These are phyloP conservation scores for Meloidogyne floridensis DNA, from an alignment of 1,140 invertebrate genomes.

Conservation along the genomic window DNA sequence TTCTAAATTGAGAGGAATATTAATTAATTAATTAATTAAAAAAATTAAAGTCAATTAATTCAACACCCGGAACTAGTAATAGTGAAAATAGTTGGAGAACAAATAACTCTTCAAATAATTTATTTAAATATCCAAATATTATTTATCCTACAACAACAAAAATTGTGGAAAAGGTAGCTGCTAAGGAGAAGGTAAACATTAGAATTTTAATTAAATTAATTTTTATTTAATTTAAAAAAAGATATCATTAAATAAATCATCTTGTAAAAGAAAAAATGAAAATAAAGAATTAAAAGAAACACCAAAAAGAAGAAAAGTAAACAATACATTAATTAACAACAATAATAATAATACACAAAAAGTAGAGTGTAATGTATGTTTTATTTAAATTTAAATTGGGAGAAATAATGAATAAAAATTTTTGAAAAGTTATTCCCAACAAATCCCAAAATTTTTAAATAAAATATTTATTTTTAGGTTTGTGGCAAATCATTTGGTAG, in stretches of 20 bases:
- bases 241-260: too few species aligned
- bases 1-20: too few species aligned
- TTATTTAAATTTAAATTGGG: not conserved
- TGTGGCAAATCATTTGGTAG: constrained; percentile 24
- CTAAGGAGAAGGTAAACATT: not conserved
- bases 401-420: too few species aligned
- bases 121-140: not conserved
- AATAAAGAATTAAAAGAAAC: not conserved
- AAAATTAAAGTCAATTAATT: too few species aligned
- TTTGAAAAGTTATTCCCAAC: too few species aligned
- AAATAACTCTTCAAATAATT: not conserved
- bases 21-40: too few species aligned
- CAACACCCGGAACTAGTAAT: too few species aligned
- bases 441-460: not conserved
- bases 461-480: not conserved
- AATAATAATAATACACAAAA: not conserved
- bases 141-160: not conserved
- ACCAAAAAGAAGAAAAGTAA: not conserved
- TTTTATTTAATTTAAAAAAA: too few species aligned
- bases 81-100: too few species aligned
- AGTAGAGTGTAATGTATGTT: not conserved
- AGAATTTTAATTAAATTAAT: too few species aligned
- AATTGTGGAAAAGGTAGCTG: not conserved
- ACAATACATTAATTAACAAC: not conserved
- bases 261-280: not conserved